Evolutionary conservation across 2,888 invertebrate genomes (phyloP), one percentile per base, ranked within the genome.

Genomic region (Parnassius mnemosyne): DNA sequence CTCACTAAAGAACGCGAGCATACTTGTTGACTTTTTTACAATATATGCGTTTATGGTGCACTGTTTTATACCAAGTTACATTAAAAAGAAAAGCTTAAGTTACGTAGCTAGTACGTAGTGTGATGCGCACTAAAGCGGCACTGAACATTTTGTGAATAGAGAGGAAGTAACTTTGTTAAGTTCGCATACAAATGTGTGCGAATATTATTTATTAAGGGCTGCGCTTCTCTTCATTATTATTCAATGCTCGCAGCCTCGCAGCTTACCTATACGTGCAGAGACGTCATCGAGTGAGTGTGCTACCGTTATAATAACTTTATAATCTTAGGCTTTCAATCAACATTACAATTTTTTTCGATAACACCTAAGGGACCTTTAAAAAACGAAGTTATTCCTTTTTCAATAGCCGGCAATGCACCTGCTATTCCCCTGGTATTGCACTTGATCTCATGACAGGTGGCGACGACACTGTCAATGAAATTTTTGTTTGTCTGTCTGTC

Each of bases 161-260:
- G 64, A 55, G 58, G 57, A 53, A 49, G 1, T 49, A 13, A 49
- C 13, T 56, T 62, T 66, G 61, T 61, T 61, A 67, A 65, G 66
- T 66, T 66, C 64, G 61, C 66, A 66, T 60, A 68, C 68, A 69
- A 68, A 69, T 69, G 69, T 69, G 67, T 75, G 76, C 74, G 71
- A 76, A 74, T 71, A 68, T 69, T 69, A 71, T 69, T 71, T 72
- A 16, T 67, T 68, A 74, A 71, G 76, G 73, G 69, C 66, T 72
- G 68, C 69, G 64, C 69, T 68, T 66, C 63, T 71, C 75, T 81
- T 67, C 79, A 85, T 88, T 85, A 81, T 71, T 83, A 88, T 89
- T 86, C 88, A 77, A 73, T 72, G 76, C 76, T 76, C 78, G 83
- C 76, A 74, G 72, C 69, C 68, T 80, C 78, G 80, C 81, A 78